Evolutionary conservation across 2,888 invertebrate genomes (phyloP).

Genomic region (Antitype chi): DNA sequence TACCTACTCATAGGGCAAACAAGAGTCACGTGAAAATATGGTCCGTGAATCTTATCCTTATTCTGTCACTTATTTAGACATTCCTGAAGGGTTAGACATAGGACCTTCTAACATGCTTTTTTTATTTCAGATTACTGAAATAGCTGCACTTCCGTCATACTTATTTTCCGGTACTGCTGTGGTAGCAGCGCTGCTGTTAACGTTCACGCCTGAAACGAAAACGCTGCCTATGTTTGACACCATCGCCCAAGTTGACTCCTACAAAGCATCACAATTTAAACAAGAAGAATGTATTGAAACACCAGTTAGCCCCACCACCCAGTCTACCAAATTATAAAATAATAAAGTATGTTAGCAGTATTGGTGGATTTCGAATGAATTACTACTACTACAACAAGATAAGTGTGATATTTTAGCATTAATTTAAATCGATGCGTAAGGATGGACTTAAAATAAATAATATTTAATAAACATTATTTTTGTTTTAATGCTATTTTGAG

Average conservation of each 20-base stretch:
- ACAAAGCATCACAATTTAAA: conserved; percentile 69
- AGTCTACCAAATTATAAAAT: conserved; percentile 57
- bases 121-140: conserved; percentile 75
- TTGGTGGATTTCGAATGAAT: conserved; percentile 23
- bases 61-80: background rate
- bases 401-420: conserved; percentile 42
- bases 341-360: conserved; percentile 5
- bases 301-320: conserved; percentile 20
- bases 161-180: conserved; percentile 79
- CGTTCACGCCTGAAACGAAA: conserved; percentile 84
- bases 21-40: background rate
- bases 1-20: background rate
- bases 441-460: conserved; percentile 6
- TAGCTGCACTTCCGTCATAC: conserved; percentile 78
- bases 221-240: conserved; percentile 82
- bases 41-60: background rate
- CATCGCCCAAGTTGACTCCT: conserved; percentile 79
- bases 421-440: background rate
- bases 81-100: background rate
- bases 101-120: background rate
- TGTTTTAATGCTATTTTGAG: conserved; percentile 15
- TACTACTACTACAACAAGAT: background rate
- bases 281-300: conserved; percentile 32
- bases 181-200: conserved; percentile 74
- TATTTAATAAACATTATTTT: background rate